Evolutionary conservation across 30 jellyfish, hydroid and myxozoan genomes (phyloP), one percentile per base, ranked within the genome.

Genomic region (Pelagia noctiluca): DNA sequence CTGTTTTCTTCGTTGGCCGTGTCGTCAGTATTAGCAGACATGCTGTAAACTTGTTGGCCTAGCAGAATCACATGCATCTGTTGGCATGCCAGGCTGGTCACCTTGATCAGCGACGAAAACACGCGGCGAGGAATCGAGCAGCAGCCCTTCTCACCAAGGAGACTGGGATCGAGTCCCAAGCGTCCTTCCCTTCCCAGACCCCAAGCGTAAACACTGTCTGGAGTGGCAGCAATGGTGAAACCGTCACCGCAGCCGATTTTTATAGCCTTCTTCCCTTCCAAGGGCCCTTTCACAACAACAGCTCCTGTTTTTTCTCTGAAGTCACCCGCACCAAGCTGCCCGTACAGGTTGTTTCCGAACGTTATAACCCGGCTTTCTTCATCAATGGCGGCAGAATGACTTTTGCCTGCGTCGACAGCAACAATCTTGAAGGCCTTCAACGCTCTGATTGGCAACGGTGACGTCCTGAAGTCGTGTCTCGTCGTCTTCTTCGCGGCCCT

Each of bases 361-460:
- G 98, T 92, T 24, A 92, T 33, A 33, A 92, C 87, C 16, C 98
- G 92, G 12, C 98, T 96, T 64, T 69, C 73, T 36, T 30, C 87
- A 65, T 92, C 98, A 31, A 86, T 85, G 32, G 96, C 96, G 3
- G 98, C 98, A 16, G 98, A 85, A 35, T 92, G 98, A 60, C 89
- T 76, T 33, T 82, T 80, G 0, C 98, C 98, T 0, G 98, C 86
- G 16, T 91, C 89, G 13, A 92, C 89, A 4, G 93, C 89, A 1
- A 80, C 88, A 23, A 92, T 50, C 80, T 78, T 82, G 89, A 85
- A 86, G 47, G 93, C 69, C 54, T 85, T 80, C 80, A 92, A 71
- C 28, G 98, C 96, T 62, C 98, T 78, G 47, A 92, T 85, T 19
- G 93, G 96, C 63, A 85, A 35, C 4, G 98, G 98, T 0, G 84